Base-by-base conservation (phyloP, 2,113 vertebrate species). In the Rhinoptilus africanus region DNA sequence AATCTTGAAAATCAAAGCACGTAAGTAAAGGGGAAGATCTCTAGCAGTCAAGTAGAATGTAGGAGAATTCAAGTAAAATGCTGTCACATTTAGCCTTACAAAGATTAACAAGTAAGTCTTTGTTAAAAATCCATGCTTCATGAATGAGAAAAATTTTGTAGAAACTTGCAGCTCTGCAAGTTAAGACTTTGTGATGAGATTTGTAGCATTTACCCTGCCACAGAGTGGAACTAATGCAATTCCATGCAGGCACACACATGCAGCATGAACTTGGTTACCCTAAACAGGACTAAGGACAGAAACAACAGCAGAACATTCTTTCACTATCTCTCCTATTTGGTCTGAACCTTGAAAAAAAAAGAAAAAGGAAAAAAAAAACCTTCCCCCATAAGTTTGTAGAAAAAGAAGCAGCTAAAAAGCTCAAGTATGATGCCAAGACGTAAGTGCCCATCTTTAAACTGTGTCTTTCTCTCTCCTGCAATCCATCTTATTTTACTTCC, bases 171-270 rank as follows among this genome's bases (percentile, higher is more conserved):
- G 47, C 35, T 73, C 45, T 79, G 83, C 86, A 94, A 85, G 66
- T 72, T 64, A 81, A 75, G 66, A 89, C 66, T 92, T 41, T 22
- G 35, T 32, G 48, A 76, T 68, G 57, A 85, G 86, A 91, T 91
- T 5, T 66, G 53, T 28, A 88, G 62, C 1, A 0, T 72, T 87
- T 50, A 76, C 57, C n/a, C 76, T 82, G 69, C 66, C 78, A 82
- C 57, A 54, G 60, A 92, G 76, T 50, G 53, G 87, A 96, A 93
- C 81, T 73, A 95, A 82, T 63, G 62, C 84, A 82, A 95, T 75
- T 91, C 96, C 71, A 57, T 18, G 74, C 56, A 90, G 68, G 77
- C 72, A 60, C 56, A 67, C 50, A 80, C 24, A 74, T 0, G 3
- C 47, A 83, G 34, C 66, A 27, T 7, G 41, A 92, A 89, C 66